phyloP scores from a whole-genome alignment of 2,888 invertebrate species.

The Ectemnius lituratus region DNA sequence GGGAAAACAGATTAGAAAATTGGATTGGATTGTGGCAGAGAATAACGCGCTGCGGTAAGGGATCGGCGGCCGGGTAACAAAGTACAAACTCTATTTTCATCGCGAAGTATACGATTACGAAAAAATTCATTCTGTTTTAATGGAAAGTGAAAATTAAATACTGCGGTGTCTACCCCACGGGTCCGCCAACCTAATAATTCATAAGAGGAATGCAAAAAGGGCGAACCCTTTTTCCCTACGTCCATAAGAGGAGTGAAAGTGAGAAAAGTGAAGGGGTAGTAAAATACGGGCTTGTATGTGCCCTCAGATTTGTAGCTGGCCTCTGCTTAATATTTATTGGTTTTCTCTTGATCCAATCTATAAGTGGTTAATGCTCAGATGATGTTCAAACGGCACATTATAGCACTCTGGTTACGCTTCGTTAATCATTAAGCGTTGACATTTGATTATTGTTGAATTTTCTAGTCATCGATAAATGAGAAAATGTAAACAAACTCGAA shows the following conservation, averaged over 20 bases:
- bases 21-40: no score
- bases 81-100: conserved; percentile 65
- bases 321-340: conserved; percentile 72
- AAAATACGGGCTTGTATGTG: conserved; percentile 72
- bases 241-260: conserved; percentile 47
- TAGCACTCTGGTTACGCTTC: no score
- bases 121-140: conserved; percentile 65
- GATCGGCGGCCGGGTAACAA: conserved; percentile 62
- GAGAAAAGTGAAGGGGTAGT: conserved; percentile 62
- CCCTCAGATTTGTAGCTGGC: conserved; percentile 74
- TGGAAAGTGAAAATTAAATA: conserved; percentile 71
- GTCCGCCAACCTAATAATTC: conserved; percentile 69
- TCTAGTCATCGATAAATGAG: no score
- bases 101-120: conserved; percentile 65
- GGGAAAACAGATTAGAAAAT: neutral
- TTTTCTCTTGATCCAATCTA: conserved; percentile 21
- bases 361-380: no score
- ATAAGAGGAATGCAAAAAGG: conserved; percentile 72
- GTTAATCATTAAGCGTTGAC: no score
- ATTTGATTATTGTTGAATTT: no score
- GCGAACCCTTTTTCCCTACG: conserved; percentile 52
- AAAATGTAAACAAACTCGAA: no score
- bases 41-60: no score
- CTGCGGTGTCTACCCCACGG: conserved; percentile 69
- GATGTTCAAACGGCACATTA: no score